A percentile compares a stretch with the other conserved stretches of the same genome.
phyloP scores from a whole-genome alignment of 2,888 invertebrate species.

The Papilio demoleus region DNA sequence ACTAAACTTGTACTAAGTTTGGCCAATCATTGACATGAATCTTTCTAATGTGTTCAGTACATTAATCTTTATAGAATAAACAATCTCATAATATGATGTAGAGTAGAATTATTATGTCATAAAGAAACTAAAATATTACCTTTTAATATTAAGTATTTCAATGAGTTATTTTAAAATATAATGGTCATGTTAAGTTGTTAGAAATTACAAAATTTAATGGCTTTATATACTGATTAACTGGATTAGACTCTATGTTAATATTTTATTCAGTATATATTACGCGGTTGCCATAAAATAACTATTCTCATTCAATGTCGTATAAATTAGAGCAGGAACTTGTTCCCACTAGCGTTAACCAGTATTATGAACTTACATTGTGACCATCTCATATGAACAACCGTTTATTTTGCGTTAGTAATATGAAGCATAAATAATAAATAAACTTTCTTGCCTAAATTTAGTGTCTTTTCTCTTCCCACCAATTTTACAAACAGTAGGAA shows the following conservation, averaged over 20 bases:
- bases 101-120: background rate
- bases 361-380: background rate
- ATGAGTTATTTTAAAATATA: no score
- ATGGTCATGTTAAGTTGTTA: no score
- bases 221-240: background rate
- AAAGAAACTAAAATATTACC: background rate
- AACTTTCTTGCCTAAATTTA: no score
- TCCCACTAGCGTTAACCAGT: background rate
- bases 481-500: no score
- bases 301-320: background rate
- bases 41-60: background rate
- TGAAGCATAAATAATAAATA: background rate
- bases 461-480: no score
- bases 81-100: background rate
- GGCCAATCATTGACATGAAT: background rate
- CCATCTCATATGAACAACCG: background rate
- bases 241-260: background rate
- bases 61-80: background rate
- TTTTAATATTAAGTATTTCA: no score
- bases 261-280: background rate
- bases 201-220: no score
- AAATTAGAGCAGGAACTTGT: conserved; percentile 2
- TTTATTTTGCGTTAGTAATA: no score
- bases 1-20: no score
- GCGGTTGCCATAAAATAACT: background rate